These are phyloP conservation scores for Ornithoptera alexandrae DNA, from an alignment of 2,888 invertebrate species.

Conservation along the genomic window DNA sequence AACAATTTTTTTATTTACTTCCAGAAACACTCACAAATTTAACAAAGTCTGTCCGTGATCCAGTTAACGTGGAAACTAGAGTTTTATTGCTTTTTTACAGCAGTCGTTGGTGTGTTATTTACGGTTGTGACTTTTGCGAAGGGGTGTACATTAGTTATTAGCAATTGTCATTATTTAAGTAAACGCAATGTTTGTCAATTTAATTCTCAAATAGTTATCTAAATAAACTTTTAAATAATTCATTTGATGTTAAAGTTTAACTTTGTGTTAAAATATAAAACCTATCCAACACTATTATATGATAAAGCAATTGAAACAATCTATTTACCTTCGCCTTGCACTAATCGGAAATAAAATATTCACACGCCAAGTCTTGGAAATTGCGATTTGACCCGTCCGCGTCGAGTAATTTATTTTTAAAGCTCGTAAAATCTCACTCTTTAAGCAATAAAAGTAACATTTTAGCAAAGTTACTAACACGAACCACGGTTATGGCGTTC, in stretches of 20 bases:
- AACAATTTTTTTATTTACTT: slow-evolving; percentile 14
- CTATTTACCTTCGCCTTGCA: slow-evolving; percentile 59
- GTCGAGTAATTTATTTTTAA: slow-evolving; percentile 74
- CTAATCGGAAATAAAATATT: slow-evolving; percentile 65
- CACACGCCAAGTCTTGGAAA: slow-evolving; percentile 60
- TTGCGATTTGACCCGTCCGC: slow-evolving; percentile 60
- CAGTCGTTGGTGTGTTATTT: slow-evolving; percentile 56
- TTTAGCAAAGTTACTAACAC: slow-evolving; percentile 66
- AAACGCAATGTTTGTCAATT: neutral
- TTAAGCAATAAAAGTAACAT: slow-evolving; percentile 75
- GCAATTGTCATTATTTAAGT: slow-evolving; percentile 2
- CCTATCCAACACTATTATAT: slow-evolving; percentile 34
- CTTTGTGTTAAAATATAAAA: neutral
- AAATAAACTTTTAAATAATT: neutral
- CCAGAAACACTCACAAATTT: slow-evolving; percentile 21
- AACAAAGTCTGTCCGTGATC: slow-evolving; percentile 32
- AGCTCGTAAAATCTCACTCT: slow-evolving; percentile 77
- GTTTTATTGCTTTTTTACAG: slow-evolving; percentile 52
- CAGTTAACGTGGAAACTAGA: slow-evolving; percentile 35
- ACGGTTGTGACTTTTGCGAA: slow-evolving; percentile 48
- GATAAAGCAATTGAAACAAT: slow-evolving; percentile 48
- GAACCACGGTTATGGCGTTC: slow-evolving; percentile 52
- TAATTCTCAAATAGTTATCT: neutral
- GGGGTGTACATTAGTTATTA: slow-evolving; percentile 24
- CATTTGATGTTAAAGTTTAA: neutral